Base-by-base conservation (phyloP, 2,113 vertebrate species). In the Neogobius melanostomus region DNA sequence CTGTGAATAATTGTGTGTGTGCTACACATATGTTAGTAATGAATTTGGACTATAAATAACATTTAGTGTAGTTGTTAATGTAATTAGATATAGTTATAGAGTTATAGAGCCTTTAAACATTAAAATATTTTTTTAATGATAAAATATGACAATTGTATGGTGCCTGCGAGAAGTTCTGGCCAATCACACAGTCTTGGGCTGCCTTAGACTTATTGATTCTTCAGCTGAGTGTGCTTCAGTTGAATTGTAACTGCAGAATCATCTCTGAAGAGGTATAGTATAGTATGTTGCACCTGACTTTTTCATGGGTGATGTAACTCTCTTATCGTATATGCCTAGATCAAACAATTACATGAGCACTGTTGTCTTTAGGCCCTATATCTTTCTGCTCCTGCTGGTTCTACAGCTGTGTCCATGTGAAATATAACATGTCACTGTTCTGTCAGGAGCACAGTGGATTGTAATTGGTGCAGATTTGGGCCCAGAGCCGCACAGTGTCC, bases 401-500 rank as follows among this genome's bases (percentile, higher is more conserved):
- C 42, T n/a, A 61, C 59, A 61, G 59, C 59, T 61, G 59, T 44
- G 14, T 44, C 44, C 59, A n/a, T 45, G 59, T 61, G 42, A 61
- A 61, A 61, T 44, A n/a, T 8, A 61, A n/a, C 59, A 61, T 28
- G 53, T 61, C 42, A 45, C 59, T 61, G 42, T 14, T 42, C 6
- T 15, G 42, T 61, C 36, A 61, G 42, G 59, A 61, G 59, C 43
- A 7, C 14, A 14, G 7, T 10, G 15, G 36, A 61, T 42, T 7
- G 59, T 61, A 61, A 61, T 61, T 61, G 59, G 59, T 45, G 59
- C 59, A 61, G 59, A 61, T 61, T 61, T 61, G 59, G 76, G 72
- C 59, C 69, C 46, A 74, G 46, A 77, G 75, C 71, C 51, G 70
- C 80, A 82, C 79, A 78, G 85, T 76, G 80, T 78, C 82, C 68